A percentile compares a stretch with the other conserved stretches of the same genome.
phyloP scores from a whole-genome alignment of 2,797 vertebrate species.

The Nyctibius grandis region DNA sequence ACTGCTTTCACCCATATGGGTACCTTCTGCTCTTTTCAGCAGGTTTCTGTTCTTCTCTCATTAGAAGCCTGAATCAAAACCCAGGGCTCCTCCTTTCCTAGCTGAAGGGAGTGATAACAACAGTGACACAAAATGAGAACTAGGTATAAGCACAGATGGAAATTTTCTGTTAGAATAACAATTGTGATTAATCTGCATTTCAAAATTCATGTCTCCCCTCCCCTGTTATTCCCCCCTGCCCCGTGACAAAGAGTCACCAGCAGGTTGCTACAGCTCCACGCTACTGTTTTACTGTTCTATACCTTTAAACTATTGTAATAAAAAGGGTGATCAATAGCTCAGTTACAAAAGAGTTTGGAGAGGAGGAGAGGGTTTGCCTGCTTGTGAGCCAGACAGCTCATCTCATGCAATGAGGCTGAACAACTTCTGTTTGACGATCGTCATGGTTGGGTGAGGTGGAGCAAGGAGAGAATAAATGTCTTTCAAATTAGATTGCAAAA shows the following conservation, averaged over 20 bases:
- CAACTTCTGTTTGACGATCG: conserved; percentile 29
- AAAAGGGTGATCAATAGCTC: not conserved
- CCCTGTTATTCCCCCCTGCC: not conserved
- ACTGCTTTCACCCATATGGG: conserved; percentile 10
- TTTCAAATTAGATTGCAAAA: conserved; percentile 47
- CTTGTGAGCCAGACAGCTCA: not conserved
- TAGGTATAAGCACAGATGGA: not conserved
- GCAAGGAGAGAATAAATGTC: conserved; percentile 36
- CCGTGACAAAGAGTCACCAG: not conserved
- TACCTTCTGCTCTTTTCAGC: conserved; percentile 40
- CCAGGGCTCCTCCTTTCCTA: not conserved
- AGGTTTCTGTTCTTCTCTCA: conserved; percentile 23
- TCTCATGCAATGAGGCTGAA: conserved; percentile 51
- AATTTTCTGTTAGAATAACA: conserved; percentile 28
- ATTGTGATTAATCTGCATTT: not conserved
- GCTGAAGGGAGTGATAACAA: not conserved
- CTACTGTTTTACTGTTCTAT: not conserved
- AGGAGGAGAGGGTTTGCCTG: not conserved
- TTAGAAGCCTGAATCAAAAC: conserved; percentile 30
- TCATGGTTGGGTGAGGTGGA: conserved; percentile 10
- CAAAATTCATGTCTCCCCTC: not conserved
- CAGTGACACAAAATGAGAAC: not conserved
- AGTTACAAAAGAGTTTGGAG: not conserved
- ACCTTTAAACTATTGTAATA: not conserved
- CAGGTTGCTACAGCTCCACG: not conserved